phyloP scores from a whole-genome alignment of 2,888 invertebrate genomes.

The Cremastinae sp. region DNA sequence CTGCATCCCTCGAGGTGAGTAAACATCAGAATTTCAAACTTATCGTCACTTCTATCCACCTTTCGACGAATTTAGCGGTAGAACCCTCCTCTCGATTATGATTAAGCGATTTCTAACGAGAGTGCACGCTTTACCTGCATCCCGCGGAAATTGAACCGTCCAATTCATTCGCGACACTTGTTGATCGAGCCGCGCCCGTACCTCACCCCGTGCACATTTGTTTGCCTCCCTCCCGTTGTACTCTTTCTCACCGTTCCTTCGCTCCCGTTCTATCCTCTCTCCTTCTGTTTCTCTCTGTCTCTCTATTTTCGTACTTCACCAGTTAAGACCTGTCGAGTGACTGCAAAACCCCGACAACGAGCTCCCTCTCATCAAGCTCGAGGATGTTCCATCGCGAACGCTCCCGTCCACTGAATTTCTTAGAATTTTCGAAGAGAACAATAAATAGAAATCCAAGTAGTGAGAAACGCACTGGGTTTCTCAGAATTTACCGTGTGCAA shows the following conservation, averaged over 20 bases:
- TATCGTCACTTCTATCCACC: slow-evolving; percentile 10
- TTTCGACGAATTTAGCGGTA: slow-evolving; percentile 17
- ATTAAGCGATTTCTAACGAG: slow-evolving; percentile 22
- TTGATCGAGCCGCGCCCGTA: slow-evolving; percentile 60
- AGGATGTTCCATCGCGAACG: slow-evolving; percentile 16
- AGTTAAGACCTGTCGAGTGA: slow-evolving; percentile 63
- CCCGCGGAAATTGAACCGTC: slow-evolving; percentile 61
- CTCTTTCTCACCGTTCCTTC: slow-evolving; percentile 39
- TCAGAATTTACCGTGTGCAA: slow-evolving; percentile 13
- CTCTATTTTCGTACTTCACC: slow-evolving; percentile 61
- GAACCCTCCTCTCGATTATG: slow-evolving; percentile 15
- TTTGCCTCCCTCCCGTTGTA: slow-evolving; percentile 22
- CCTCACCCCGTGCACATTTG: slow-evolving; percentile 49
- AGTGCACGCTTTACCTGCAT: slow-evolving; percentile 22
- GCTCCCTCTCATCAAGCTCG: slow-evolving; percentile 56
- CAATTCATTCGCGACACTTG: slow-evolving; percentile 62
- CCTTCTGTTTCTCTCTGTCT: slow-evolving; percentile 26
- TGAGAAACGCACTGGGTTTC: slow-evolving; percentile 12
- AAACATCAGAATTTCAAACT: slow-evolving; percentile 5
- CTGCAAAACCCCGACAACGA: slow-evolving; percentile 60
- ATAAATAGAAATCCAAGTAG: neutral
- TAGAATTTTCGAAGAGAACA: slow-evolving; percentile 32
- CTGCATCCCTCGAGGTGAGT: slow-evolving; percentile 77
- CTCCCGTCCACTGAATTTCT: slow-evolving; percentile 17
- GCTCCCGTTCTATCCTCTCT: slow-evolving; percentile 36